phyloP scores from a whole-genome alignment of 1,140 invertebrate species.

The Aethina tumida region DNA sequence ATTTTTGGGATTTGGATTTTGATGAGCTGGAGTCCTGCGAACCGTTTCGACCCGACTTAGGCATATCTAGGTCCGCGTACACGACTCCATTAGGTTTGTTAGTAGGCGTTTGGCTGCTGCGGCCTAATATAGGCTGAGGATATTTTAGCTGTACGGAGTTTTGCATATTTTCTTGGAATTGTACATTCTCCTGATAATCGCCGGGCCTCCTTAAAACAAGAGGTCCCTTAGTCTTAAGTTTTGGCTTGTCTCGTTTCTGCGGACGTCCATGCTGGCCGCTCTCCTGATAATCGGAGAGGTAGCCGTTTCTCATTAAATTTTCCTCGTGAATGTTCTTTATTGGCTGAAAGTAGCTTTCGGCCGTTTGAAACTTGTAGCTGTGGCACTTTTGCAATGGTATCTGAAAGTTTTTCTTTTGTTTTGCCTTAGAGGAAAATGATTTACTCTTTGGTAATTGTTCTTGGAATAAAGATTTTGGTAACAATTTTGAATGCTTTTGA shows the following conservation, averaged over 20 bases:
- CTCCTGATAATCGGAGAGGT: slow-evolving; percentile 31
- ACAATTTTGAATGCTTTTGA: slow-evolving; percentile 32
- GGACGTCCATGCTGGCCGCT: slow-evolving; percentile 20
- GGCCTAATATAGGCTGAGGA: slow-evolving; percentile 28
- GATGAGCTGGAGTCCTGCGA: slow-evolving; percentile 15
- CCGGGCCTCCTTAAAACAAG: slow-evolving; percentile 25
- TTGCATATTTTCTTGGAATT: slow-evolving; percentile 33
- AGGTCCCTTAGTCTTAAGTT: slow-evolving; percentile 32
- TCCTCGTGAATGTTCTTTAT: slow-evolving; percentile 45
- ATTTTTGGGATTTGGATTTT: slow-evolving; percentile 23
- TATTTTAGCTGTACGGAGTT: slow-evolving; percentile 34
- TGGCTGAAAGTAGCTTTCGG: slow-evolving; percentile 51
- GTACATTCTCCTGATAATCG: slow-evolving; percentile 30
- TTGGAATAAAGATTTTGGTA: slow-evolving; percentile 33
- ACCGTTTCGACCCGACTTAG: slow-evolving; percentile 19
- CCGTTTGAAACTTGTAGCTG: slow-evolving; percentile 57
- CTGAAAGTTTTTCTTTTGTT: slow-evolving; percentile 48
- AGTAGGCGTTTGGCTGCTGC: slow-evolving; percentile 5
- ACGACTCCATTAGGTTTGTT: slow-evolving; percentile 31
- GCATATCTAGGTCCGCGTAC: slow-evolving; percentile 35
- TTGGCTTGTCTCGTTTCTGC: slow-evolving; percentile 25
- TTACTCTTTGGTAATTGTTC: slow-evolving; percentile 31
- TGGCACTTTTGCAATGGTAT: slow-evolving; percentile 56
- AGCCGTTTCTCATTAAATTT: slow-evolving; percentile 41
- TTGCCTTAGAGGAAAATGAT: slow-evolving; percentile 33